A percentile compares a stretch with the other conserved stretches of the same genome.
Conservation (phyloP, 2,113 vertebrate genomes). For the Gymnogyps californianus region DNA sequence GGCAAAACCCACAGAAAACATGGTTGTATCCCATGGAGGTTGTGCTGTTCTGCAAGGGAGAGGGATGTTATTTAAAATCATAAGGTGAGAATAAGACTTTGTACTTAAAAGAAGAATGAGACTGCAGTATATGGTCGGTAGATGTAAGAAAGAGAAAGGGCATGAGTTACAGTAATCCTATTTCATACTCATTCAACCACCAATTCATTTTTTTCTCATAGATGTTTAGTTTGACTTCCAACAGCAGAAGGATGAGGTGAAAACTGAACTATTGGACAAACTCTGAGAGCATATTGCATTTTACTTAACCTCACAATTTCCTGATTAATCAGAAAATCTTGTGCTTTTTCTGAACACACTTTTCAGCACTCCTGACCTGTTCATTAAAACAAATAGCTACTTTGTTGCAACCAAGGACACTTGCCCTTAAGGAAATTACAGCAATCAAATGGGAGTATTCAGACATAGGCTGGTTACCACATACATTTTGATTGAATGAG, state of each 20-base stretch:
- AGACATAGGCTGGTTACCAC: neutral
- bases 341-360: accelerated
- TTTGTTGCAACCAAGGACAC: neutral
- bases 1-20: neutral
- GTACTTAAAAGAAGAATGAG: neutral
- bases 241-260: neutral
- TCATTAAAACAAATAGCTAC: neutral
- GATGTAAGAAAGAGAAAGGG: neutral
- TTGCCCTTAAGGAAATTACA: neutral
- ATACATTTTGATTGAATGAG: neutral
- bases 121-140: accelerated
- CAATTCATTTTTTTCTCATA: neutral
- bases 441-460: neutral
- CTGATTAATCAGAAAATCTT: neutral
- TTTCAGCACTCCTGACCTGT: neutral
- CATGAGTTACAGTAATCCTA: neutral
- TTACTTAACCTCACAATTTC: neutral
- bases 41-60: neutral
- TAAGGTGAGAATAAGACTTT: neutral
- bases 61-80: neutral
- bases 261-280: neutral
- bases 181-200: accelerated
- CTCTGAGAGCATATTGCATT: neutral
- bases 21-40: neutral
- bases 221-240: neutral